phyloP scores from a whole-genome alignment of 2,888 invertebrate species.

The Cosmia pyralina region DNA sequence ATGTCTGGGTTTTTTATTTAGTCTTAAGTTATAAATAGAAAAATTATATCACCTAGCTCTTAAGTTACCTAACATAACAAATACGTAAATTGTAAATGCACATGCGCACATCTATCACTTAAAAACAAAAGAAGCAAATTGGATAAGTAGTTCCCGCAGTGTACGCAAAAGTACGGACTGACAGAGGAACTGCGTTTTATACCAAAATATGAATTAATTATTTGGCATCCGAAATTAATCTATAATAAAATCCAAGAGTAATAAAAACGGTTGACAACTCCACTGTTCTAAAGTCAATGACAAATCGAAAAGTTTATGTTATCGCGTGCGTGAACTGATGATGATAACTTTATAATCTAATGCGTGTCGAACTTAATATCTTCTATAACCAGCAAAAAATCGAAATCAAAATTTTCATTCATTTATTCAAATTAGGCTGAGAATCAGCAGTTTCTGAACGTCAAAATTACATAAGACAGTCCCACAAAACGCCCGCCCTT shows the following conservation, averaged over 20 bases:
- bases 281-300: conserved; percentile 5
- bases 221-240: not conserved
- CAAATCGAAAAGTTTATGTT: conserved; percentile 15
- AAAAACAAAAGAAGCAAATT: not conserved
- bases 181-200: not conserved
- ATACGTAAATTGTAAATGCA: not conserved
- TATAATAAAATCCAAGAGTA: not conserved
- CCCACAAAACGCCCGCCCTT: no score
- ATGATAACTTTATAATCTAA: conserved; percentile 17
- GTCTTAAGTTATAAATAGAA: no score
- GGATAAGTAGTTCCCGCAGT: not conserved
- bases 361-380: not conserved
- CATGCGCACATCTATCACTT: not conserved
- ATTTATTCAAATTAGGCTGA: no score
- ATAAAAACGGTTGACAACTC: not conserved
- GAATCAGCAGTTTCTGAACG: no score
- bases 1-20: no score
- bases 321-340: conserved; percentile 21
- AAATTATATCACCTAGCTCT: no score
- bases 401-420: no score
- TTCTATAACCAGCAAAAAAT: not conserved
- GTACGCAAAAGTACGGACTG: not conserved
- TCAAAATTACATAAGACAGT: no score
- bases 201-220: not conserved
- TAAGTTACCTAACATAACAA: no score